phyloP scores from a whole-genome alignment of 2,113 vertebrate species.

The Myotis davidii region DNA sequence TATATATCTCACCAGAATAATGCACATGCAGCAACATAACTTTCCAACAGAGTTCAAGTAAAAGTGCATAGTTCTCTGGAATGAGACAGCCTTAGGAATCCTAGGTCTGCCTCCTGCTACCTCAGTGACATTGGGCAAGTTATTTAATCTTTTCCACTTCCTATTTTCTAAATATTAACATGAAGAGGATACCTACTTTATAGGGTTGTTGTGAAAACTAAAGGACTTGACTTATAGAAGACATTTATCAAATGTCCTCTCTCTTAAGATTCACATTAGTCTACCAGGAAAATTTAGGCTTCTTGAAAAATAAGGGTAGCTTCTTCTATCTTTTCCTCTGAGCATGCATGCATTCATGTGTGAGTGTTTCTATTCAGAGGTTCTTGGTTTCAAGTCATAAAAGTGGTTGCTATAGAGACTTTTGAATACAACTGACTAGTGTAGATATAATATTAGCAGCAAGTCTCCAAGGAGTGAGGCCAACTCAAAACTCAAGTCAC shows the following conservation, averaged over 20 bases:
- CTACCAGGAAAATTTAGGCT: constrained; percentile 52
- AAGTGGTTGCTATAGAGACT: constrained; percentile 87
- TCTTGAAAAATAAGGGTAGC: constrained; percentile 64
- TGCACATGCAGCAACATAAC: not conserved
- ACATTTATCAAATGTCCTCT: constrained; percentile 39
- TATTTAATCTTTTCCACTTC: not conserved
- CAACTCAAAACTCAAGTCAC: constrained; percentile 82
- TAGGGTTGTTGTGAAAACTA: not conserved
- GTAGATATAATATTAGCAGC: constrained; percentile 84
- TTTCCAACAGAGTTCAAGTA: not conserved
- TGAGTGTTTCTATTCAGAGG: constrained; percentile 83
- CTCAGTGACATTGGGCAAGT: not conserved
- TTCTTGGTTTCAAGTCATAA: constrained; percentile 83
- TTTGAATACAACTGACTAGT: constrained; percentile 87
- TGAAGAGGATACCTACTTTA: not conserved
- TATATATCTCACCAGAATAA: not conserved
- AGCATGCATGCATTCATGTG: constrained; percentile 65
- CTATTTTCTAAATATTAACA: constrained; percentile 29
- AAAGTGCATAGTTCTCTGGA: not conserved
- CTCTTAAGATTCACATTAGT: constrained; percentile 62
- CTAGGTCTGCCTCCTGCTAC: not conserved
- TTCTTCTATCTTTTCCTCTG: constrained; percentile 53
- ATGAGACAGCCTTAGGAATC: not conserved
- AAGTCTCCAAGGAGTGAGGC: constrained; percentile 84
- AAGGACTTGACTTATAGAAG: constrained; percentile 30